Base-by-base conservation (phyloP, 2,797 vertebrate genomes). In the Malurus splendens region DNA sequence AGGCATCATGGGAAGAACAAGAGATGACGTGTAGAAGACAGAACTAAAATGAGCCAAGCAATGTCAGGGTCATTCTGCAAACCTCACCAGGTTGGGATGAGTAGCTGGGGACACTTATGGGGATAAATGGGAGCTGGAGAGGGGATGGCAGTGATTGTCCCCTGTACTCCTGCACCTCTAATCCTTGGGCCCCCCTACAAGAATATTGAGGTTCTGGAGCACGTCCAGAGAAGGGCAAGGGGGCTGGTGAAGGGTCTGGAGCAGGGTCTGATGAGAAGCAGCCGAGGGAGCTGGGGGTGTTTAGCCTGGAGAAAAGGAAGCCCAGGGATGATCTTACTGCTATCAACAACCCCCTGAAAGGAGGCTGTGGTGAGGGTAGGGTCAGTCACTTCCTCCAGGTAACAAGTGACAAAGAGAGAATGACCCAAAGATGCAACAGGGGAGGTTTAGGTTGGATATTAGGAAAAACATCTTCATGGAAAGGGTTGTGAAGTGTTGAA, bases 361-460 rank as follows among this genome's bases (percentile, higher is more conserved):
- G 18, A 60, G 33, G 18, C n/a, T 32, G 28, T 44, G 38, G 16
- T 28, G 18, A 61, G 25, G 16, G 10, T 10, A 18, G n/a, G 19
- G 11, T 67, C 1, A 0, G 6, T 27, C 24, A 32, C 62, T 68
- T 81, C 28, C 39, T 28, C 42, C 20, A 50, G 0, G 28, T 51
- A 62, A 50, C 14, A 81, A 38, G 7, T 24, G 14, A 30, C 38
- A 60, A 60, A 55, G 20, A 81, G 28, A 24, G 68, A 51, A 75
- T 62, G 19, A 55, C 28, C 17, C 44, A 36, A 45, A 33, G 2
- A 50, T 62, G 50, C 24, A 39, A 7, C 5, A 32, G 12, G 32
- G 16, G 17, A 61, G 14, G 12, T 62, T 75, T 51, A 33, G 28
- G 30, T 27, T 50, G 14, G 36, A 15, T 56, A 18, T 18, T 62